Percentiles rank a stretch among this genome's conserved stretches.
Evolutionary conservation across 2,888 invertebrate species (phyloP).

Genomic region (Congeria kusceri): DNA sequence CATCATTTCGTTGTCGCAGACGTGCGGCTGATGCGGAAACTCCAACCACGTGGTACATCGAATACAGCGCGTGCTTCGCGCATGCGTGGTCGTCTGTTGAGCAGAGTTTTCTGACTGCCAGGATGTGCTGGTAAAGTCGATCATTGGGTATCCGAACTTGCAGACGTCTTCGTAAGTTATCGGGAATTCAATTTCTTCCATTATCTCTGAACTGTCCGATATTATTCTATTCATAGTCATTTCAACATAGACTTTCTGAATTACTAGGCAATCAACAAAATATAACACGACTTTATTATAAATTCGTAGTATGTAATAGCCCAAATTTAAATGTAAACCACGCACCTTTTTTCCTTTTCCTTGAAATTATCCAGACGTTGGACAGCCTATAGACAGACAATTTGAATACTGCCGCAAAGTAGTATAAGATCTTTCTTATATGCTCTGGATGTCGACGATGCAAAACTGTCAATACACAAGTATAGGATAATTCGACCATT

Average conservation of each 20-base stretch:
- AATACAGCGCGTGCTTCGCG: conserved; percentile 10
- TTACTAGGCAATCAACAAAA: too few species aligned
- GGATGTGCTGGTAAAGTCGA: conserved; percentile 15
- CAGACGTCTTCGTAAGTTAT: conserved; percentile 24
- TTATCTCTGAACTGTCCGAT: background rate
- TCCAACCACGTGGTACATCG: conserved; percentile 19
- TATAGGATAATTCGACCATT: too few species aligned
- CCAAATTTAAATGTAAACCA: too few species aligned
- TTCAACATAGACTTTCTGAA: background rate
- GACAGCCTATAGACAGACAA: too few species aligned
- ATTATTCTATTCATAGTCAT: background rate
- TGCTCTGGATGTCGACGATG: too few species aligned
- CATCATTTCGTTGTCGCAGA: conserved; percentile 16
- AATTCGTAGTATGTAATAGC: too few species aligned
- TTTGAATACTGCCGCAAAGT: too few species aligned
- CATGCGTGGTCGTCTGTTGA: background rate
- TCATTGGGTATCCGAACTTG: conserved; percentile 26
- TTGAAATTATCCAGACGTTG: background rate
- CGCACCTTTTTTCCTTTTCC: too few species aligned
- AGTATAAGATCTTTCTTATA: too few species aligned
- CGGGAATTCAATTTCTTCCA: conserved; percentile 9
- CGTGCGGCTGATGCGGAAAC: conserved; percentile 35
- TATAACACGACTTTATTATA: too few species aligned
- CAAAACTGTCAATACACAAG: background rate
- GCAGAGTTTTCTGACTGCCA: conserved; percentile 7